These are phyloP conservation scores for Xylophagus ater DNA, from an alignment of 2,888 invertebrate species.

Conservation along the genomic window DNA sequence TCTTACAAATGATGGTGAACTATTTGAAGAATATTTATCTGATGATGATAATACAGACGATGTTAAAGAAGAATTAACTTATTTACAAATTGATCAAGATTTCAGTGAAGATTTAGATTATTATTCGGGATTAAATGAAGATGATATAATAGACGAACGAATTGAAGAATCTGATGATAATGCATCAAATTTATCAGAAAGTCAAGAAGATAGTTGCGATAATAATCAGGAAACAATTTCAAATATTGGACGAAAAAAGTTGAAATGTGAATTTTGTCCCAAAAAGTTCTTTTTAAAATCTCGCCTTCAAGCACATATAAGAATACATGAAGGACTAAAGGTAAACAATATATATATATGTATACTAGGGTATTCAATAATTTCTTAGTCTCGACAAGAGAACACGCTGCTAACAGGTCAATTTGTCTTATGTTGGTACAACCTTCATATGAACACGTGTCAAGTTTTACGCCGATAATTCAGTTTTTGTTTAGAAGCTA, in stretches of 20 bases:
- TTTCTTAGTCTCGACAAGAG: too few relatives aligned
- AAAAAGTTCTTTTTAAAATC: slow-evolving; percentile 6
- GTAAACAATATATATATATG: slow-evolving; percentile 1
- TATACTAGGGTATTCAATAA: too few relatives aligned
- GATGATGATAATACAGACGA: slow-evolving; percentile 1
- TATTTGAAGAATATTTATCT: not conserved
- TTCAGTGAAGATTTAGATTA: not conserved
- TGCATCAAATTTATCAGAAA: too few relatives aligned
- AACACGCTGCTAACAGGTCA: too few relatives aligned
- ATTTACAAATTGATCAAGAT: slow-evolving; percentile 3
- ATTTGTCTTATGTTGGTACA: too few relatives aligned
- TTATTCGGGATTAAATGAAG: too few relatives aligned
- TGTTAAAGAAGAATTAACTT: not conserved
- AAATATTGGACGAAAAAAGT: not conserved
- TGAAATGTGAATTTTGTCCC: not conserved
- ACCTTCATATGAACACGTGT: too few relatives aligned
- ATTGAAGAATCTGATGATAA: slow-evolving; percentile 1
- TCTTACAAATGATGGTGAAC: too few relatives aligned
- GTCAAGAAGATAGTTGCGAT: too few relatives aligned
- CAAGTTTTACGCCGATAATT: too few relatives aligned
- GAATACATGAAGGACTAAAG: slow-evolving; percentile 11
- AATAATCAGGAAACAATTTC: slow-evolving; percentile 1
- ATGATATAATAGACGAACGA: not conserved
- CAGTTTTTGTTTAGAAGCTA: too few relatives aligned
- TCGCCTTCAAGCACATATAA: slow-evolving; percentile 7